A percentile compares a stretch with the other conserved stretches of the same genome.
phyloP scores from a whole-genome alignment of 2,888 invertebrate species.

The Polymixis lichenea region DNA sequence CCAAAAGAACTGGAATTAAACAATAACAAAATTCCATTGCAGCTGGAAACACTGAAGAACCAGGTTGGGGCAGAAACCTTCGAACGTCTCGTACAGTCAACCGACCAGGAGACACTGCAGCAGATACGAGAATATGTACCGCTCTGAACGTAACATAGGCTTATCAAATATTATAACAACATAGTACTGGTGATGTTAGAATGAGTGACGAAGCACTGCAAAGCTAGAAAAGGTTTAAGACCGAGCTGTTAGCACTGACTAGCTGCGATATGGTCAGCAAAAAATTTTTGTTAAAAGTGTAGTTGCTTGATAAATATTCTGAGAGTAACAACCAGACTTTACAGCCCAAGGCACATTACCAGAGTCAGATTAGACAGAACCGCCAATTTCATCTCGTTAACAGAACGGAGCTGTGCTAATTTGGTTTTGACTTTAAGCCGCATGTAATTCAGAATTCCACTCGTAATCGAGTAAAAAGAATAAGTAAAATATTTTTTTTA shows the following conservation, averaged over 20 bases:
- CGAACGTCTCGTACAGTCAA: conserved; percentile 93
- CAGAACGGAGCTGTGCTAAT: neutral
- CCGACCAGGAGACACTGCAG: conserved; percentile 93
- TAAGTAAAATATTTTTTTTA: no score
- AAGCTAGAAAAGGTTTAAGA: neutral
- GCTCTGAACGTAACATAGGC: conserved; percentile 72
- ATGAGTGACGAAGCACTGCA: neutral
- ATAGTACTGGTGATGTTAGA: conserved; percentile 26
- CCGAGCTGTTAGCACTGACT: neutral
- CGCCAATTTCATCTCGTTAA: neutral
- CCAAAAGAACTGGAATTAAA: neutral
- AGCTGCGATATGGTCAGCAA: neutral
- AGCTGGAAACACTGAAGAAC: conserved; percentile 93
- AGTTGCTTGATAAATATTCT: neutral
- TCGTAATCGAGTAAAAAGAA: neutral
- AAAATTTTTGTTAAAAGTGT: neutral
- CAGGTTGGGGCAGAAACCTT: conserved; percentile 95
- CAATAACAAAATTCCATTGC: conserved; percentile 69
- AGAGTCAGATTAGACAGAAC: no score
- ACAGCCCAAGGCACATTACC: neutral
- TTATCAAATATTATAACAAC: conserved; percentile 31
- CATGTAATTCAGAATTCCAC: neutral
- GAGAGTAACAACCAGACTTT: neutral
- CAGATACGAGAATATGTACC: conserved; percentile 92
- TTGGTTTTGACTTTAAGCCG: neutral